These are phyloP conservation scores for Venusia cambrica DNA, from an alignment of 2,888 invertebrate species.

Conservation along the genomic window DNA sequence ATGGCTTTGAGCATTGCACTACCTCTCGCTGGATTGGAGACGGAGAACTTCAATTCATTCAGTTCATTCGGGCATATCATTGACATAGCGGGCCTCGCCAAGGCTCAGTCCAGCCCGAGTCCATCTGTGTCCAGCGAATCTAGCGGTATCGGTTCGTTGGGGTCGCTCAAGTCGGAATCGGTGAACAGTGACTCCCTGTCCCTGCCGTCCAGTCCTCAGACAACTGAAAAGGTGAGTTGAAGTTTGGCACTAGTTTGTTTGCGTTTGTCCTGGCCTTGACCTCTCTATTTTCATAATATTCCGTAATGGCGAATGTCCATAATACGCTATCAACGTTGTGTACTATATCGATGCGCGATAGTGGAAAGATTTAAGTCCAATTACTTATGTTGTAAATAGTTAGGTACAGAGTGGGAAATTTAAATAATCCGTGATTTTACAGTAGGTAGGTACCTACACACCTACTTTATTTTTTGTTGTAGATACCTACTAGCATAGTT, in stretches of 20 bases:
- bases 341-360: conserved; percentile 58
- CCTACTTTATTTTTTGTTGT: too few species aligned
- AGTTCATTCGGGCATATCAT: conserved; percentile 74
- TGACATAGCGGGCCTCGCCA: conserved; percentile 73
- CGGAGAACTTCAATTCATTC: conserved; percentile 75
- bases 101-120: conserved; percentile 76
- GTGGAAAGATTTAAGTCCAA: conserved; percentile 49
- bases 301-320: conserved; percentile 75
- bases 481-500: too few species aligned
- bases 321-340: conserved; percentile 68
- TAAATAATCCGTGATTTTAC: too few species aligned
- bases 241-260: conserved; percentile 63
- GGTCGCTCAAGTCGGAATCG: conserved; percentile 76
- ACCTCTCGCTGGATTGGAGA: conserved; percentile 79
- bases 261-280: conserved; percentile 79
- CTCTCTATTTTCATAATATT: conserved; percentile 81
- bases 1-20: conserved; percentile 84
- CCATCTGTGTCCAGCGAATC: conserved; percentile 83
- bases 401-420: too few species aligned
- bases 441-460: too few species aligned
- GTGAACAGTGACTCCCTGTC: conserved; percentile 72
- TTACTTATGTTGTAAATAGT: background rate
- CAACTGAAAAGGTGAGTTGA: conserved; percentile 72
- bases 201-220: conserved; percentile 77
- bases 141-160: conserved; percentile 82